Evolutionary conservation across 2,888 invertebrate species (phyloP).

Genomic region (Acrobasis suavella): DNA sequence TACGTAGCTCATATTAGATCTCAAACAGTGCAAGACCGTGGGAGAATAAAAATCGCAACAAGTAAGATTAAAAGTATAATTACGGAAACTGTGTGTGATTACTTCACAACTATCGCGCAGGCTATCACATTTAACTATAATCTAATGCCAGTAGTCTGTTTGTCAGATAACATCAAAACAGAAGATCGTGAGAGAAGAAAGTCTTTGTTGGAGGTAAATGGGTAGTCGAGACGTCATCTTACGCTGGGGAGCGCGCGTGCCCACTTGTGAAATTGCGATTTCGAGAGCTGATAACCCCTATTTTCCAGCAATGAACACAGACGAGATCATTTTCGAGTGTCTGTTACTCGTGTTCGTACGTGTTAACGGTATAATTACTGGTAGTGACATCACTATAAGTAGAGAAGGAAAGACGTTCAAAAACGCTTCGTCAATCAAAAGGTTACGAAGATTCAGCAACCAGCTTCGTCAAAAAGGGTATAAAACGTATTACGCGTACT

Average conservation of each 20-base stretch:
- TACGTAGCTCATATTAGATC: not conserved
- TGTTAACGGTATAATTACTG: not conserved
- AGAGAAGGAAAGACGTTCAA: no score
- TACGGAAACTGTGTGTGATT: not conserved
- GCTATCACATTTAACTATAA: slow-evolving; percentile 23
- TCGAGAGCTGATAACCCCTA: slow-evolving; percentile 31
- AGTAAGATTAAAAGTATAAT: slow-evolving; percentile 18
- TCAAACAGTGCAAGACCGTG: not conserved
- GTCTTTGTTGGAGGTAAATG: slow-evolving; percentile 44
- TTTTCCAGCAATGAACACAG: slow-evolving; percentile 31
- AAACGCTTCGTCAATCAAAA: no score
- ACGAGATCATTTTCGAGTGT: slow-evolving; percentile 32
- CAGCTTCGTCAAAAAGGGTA: no score
- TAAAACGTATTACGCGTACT: no score
- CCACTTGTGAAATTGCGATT: slow-evolving; percentile 30
- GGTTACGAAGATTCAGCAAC: not conserved
- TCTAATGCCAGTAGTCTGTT: slow-evolving; percentile 29
- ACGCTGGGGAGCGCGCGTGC: slow-evolving; percentile 27
- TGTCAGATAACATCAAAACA: slow-evolving; percentile 13
- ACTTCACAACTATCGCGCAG: slow-evolving; percentile 1
- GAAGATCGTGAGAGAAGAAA: slow-evolving; percentile 67
- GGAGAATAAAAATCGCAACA: not conserved
- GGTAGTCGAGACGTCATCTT: not conserved
- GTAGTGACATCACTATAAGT: not conserved
- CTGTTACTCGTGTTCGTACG: slow-evolving; percentile 5